Conservation (phyloP, 2,113 vertebrate species). For the Oryzias curvinotus region DNA sequence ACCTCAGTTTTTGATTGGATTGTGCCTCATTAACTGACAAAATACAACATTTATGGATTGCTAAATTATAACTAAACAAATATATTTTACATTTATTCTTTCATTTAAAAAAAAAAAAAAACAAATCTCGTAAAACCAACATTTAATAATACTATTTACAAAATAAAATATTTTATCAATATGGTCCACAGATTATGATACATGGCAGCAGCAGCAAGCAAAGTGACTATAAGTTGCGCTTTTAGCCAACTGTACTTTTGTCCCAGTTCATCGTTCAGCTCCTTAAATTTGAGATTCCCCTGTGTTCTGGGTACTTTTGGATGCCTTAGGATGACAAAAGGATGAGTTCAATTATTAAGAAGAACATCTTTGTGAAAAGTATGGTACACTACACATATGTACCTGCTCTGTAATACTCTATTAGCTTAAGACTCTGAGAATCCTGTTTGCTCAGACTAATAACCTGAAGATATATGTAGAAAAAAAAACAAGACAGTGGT, state of each 20-base stretch:
- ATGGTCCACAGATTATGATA: constrained; percentile 1
- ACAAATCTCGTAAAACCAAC: no score
- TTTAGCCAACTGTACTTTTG: background rate
- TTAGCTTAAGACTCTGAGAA: background rate
- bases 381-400: background rate
- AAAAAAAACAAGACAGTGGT: background rate
- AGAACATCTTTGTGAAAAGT: constrained; percentile 10
- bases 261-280: background rate
- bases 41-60: no score
- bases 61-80: no score
- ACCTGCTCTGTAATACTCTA: background rate
- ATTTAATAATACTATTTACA: no score
- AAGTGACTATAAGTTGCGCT: background rate
- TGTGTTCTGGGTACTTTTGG: constrained; percentile 68
- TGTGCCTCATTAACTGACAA: no score
- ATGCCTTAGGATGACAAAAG: constrained; percentile 52
- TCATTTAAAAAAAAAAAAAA: no score
- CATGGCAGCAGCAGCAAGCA: background rate
- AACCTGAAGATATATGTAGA: no score
- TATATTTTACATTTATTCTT: no score
- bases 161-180: background rate
- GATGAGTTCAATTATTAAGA: constrained; percentile 10
- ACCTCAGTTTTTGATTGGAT: no score
- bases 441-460: no score
- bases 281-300: constrained; percentile 67